Conservation (phyloP, 2,888 invertebrate genomes). For the Noctua comes region DNA sequence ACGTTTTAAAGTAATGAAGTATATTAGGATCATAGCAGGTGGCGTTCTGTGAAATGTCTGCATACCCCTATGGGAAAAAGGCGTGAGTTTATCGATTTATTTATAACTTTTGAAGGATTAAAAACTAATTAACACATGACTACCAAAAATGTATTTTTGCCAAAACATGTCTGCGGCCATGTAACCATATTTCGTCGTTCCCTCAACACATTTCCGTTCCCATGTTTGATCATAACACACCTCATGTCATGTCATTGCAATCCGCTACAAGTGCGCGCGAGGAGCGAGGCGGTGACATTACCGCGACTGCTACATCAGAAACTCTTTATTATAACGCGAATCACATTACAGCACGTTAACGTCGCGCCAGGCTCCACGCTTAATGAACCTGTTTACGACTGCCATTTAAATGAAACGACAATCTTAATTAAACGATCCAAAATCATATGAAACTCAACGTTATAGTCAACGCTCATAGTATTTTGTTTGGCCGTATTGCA, state of each 20-base stretch:
- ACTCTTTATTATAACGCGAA: constrained; percentile 36
- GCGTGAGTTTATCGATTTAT: not conserved
- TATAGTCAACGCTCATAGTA: constrained; percentile 20
- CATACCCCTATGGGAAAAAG: not conserved
- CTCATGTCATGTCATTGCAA: constrained; percentile 9
- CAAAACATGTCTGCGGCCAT: not conserved
- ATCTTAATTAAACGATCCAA: constrained; percentile 53
- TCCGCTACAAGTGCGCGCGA: constrained; percentile 16
- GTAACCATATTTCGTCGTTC: not conserved
- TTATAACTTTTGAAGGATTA: not conserved
- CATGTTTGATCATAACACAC: constrained; percentile 8
- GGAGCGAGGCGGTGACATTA: not conserved
- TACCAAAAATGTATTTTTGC: not conserved
- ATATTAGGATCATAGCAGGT: not conserved
- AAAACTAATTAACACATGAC: not conserved
- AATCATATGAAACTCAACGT: constrained; percentile 50
- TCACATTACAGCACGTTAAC: constrained; percentile 31
- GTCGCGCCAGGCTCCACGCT: constrained; percentile 23
- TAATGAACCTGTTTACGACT: constrained; percentile 56
- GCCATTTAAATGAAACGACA: constrained; percentile 51
- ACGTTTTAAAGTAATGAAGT: not conserved
- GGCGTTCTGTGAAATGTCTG: not conserved
- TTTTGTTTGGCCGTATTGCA: constrained; percentile 36
- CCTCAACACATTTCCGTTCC: not conserved
- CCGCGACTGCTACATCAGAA: constrained; percentile 17